These are phyloP conservation scores for Proctacanthus coquilletti DNA, from an alignment of 1,140 invertebrate genomes.

Conservation along the genomic window DNA sequence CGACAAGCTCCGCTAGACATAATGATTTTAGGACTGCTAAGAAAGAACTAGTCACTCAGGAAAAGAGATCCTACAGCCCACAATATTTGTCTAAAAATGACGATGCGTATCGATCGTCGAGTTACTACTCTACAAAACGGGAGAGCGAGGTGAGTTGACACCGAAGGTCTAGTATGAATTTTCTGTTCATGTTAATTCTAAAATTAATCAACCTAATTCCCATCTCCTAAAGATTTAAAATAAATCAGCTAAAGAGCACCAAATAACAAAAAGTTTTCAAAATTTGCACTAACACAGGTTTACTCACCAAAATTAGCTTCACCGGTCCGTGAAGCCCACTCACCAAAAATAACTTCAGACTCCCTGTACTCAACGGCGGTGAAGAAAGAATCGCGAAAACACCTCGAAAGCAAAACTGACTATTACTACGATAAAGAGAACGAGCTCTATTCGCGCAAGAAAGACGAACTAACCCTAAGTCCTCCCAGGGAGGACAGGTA, in stretches of 20 bases:
- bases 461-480: constrained; percentile 17
- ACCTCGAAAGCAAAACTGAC: constrained; percentile 21
- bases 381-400: constrained; percentile 21
- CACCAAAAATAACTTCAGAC: too few relatives aligned
- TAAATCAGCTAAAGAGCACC: too few relatives aligned
- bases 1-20: constrained; percentile 20
- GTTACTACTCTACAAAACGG: constrained; percentile 21
- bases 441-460: constrained; percentile 19
- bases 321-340: constrained; percentile 8
- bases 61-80: constrained; percentile 26
- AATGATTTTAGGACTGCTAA: constrained; percentile 23
- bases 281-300: constrained; percentile 1
- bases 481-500: constrained; percentile 22
- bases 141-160: constrained; percentile 29
- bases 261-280: neutral
- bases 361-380: constrained; percentile 11
- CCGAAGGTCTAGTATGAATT: too few relatives aligned
- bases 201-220: too few relatives aligned
- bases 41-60: constrained; percentile 7
- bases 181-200: too few relatives aligned
- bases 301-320: constrained; percentile 4
- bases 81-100: constrained; percentile 20
- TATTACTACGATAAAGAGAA: constrained; percentile 31
- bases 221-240: too few relatives aligned
- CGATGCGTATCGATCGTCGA: constrained; percentile 21